Evolutionary conservation across 2,888 invertebrate genomes (phyloP).

Genomic region (Rhaphigaster nebulosa): DNA sequence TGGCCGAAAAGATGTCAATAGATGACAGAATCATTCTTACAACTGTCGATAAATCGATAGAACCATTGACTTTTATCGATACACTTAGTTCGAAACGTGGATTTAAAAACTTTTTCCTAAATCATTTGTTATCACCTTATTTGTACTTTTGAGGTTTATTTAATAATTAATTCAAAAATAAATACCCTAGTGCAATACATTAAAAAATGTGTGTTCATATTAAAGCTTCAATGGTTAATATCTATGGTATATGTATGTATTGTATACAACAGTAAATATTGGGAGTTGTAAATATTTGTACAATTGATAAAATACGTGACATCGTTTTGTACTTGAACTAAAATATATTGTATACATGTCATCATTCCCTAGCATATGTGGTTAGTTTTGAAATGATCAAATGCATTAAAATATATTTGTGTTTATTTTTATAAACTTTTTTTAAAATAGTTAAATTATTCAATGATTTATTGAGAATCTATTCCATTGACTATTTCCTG

Average conservation of each 20-base stretch:
- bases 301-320: constrained; percentile 3
- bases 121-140: too few species aligned
- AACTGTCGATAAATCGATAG: too few species aligned
- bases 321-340: background rate
- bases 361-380: background rate
- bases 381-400: background rate
- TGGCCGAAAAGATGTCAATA: too few species aligned
- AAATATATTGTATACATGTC: background rate
- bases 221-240: background rate
- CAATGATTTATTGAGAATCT: background rate
- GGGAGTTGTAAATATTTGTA: background rate
- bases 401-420: background rate
- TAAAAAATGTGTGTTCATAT: background rate
- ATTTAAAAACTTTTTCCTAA: too few species aligned
- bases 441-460: background rate
- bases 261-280: background rate
- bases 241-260: background rate
- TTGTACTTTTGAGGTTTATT: too few species aligned
- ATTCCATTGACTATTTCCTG: constrained; percentile 25
- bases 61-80: too few species aligned
- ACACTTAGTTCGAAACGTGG: too few species aligned
- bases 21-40: too few species aligned
- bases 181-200: background rate
- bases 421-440: background rate
- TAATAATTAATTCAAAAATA: background rate